These are phyloP conservation scores for Oophaga sylvatica DNA, from an alignment of 2,797 vertebrate species.

Conservation along the genomic window DNA sequence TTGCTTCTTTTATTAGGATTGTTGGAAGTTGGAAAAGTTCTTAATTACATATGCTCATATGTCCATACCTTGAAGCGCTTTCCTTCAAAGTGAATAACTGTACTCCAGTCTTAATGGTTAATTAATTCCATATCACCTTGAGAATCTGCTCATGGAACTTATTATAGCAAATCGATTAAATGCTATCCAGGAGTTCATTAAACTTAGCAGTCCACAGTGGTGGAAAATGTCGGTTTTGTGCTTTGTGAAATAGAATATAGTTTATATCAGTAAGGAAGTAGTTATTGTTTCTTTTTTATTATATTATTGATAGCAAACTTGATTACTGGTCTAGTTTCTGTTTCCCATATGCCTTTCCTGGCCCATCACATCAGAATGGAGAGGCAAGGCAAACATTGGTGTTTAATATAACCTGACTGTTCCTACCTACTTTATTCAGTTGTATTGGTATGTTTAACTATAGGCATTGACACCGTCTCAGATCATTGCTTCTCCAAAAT, in stretches of 20 bases:
- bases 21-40: background rate
- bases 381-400: background rate
- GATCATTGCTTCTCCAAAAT: background rate
- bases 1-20: background rate
- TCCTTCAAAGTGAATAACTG: background rate
- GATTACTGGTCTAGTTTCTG: background rate
- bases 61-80: background rate
- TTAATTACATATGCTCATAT: background rate
- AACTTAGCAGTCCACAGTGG: background rate
- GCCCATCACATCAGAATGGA: background rate
- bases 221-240: background rate
- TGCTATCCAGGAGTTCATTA: background rate
- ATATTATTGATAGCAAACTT: background rate
- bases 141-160: background rate
- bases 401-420: background rate
- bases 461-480: too few relatives aligned
- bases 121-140: conserved; percentile 16
- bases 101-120: background rate
- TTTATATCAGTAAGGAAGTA: background rate
- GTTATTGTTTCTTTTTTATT: background rate
- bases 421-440: background rate
- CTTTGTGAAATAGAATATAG: background rate
- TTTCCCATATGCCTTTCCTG: background rate
- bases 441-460: background rate
- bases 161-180: background rate